Base-by-base conservation (phyloP, 2,888 invertebrate species). In the Habrosyne pyritoides region DNA sequence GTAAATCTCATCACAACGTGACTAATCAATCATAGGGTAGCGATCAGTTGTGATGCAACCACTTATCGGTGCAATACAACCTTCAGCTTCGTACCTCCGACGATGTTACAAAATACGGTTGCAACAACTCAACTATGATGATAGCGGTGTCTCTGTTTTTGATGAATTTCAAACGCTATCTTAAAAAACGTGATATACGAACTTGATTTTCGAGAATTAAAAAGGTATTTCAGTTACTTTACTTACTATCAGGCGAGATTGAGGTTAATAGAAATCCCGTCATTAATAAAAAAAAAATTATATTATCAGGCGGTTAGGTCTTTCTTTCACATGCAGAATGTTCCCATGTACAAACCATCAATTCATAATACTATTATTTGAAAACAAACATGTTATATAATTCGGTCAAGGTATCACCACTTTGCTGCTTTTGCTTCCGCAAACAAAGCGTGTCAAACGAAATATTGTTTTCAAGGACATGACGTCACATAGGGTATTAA, bases 41-140 rank as follows among this genome's bases (percentile, higher is more conserved):
- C 42, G 18, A 18, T 42, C 42, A 33, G 33, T 2, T 6, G 6
- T 42, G 42, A 42, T 42, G 42, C 18, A 42, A 42, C 14, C 42
- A 42, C 18, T 42, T 42, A 42, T 42, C 42, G 18, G 42, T 18
- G 42, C 42, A 42, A 42, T 42, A 42, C 42, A 42, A 42, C 42
- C 42, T 42, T 42, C 42, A 8, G 18, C 18, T 42, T 7, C 42
- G 18, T 42, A 42, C 18, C 36, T 18, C 14, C 42, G 7, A 18
- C 42, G 14, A 0, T 33, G 33, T 42, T 42, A 42, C 42, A 42
- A 42, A 6, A 42, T 18, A 18, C 42, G 42, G 18, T 42, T 42
- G 42, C 42, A 18, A 14, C 42, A 42, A 42, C 36, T 18, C 36
- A 7, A 18, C 42, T 18, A 4, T 6, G n/a, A 42, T 18, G 18